Percentiles rank a stretch among this genome's conserved stretches.
Conservation (phyloP, 2,888 invertebrate species). For the Liodrosophila aerea region DNA sequence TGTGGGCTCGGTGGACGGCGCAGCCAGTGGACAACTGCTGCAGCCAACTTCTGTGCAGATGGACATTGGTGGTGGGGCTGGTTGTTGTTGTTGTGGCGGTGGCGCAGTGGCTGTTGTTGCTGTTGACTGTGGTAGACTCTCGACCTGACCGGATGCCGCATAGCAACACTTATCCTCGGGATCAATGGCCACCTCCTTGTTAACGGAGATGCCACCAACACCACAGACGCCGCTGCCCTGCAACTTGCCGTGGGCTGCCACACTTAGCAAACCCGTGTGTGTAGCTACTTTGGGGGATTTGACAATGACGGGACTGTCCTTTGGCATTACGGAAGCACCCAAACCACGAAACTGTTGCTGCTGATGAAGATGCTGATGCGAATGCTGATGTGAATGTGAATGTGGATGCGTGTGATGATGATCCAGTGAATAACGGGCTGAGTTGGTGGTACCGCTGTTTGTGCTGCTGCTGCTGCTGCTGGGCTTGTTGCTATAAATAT, state of each 20-base stretch:
- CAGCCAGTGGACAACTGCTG: constrained; percentile 65
- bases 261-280: constrained; percentile 68
- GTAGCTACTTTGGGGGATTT: constrained; percentile 78
- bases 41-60: constrained; percentile 73
- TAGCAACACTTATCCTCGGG: constrained; percentile 80
- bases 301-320: constrained; percentile 82
- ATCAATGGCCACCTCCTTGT: constrained; percentile 82
- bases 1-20: constrained; percentile 46
- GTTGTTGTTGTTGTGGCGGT: constrained; percentile 26
- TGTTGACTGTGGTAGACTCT: constrained; percentile 49
- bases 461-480: constrained; percentile 40
- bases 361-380: constrained; percentile 51
- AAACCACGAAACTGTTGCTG: constrained; percentile 77
- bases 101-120: constrained; percentile 27
- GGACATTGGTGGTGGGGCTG: constrained; percentile 50
- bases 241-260: constrained; percentile 61
- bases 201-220: constrained; percentile 76
- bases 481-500: constrained; percentile 56
- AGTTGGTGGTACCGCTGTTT: constrained; percentile 33
- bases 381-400: constrained; percentile 30
- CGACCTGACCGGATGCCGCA: constrained; percentile 52
- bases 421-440: constrained; percentile 56
- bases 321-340: constrained; percentile 80
- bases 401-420: constrained; percentile 54
- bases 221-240: constrained; percentile 47